phyloP scores from a whole-genome alignment of 2,888 invertebrate genomes.

The Lymantria dispar region DNA sequence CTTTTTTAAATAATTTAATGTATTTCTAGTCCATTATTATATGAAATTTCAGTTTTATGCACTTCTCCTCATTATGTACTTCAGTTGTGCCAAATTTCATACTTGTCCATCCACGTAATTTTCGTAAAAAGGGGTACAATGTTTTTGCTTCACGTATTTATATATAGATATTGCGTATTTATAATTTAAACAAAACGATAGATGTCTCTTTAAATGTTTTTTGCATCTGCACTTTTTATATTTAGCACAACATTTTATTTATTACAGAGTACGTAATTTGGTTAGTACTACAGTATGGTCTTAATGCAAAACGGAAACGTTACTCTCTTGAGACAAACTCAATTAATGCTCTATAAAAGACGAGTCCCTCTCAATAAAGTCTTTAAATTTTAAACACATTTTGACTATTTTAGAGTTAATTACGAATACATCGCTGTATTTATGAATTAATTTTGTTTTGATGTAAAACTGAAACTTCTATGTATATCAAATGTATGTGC shows the following conservation, averaged over 20 bases:
- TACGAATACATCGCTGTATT: slow-evolving; percentile 24
- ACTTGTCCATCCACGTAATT: no score
- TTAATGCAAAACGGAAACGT: slow-evolving; percentile 75
- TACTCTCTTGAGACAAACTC: slow-evolving; percentile 76
- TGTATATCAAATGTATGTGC: slow-evolving; percentile 35
- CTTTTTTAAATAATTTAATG: no score
- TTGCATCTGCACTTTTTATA: slow-evolving; percentile 16
- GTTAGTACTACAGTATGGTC: slow-evolving; percentile 65
- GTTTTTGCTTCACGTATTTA: no score
- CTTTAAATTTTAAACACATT: slow-evolving; percentile 75
- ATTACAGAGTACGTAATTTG: slow-evolving; percentile 66
- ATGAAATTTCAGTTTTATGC: no score
- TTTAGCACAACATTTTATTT: slow-evolving; percentile 39
- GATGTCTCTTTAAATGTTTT: no score
- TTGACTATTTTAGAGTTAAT: slow-evolving; percentile 38
- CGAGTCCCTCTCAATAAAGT: slow-evolving; percentile 61
- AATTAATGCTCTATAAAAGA: slow-evolving; percentile 76
- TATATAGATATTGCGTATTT: no score
- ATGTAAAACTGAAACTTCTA: slow-evolving; percentile 26
- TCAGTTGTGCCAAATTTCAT: no score
- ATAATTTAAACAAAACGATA: no score
- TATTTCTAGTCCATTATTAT: no score
- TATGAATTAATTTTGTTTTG: slow-evolving; percentile 5
- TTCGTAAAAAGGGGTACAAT: no score
- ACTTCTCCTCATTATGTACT: no score